Evolutionary conservation across 2,888 invertebrate species (phyloP).

Genomic region (Eucera pruinosa): DNA sequence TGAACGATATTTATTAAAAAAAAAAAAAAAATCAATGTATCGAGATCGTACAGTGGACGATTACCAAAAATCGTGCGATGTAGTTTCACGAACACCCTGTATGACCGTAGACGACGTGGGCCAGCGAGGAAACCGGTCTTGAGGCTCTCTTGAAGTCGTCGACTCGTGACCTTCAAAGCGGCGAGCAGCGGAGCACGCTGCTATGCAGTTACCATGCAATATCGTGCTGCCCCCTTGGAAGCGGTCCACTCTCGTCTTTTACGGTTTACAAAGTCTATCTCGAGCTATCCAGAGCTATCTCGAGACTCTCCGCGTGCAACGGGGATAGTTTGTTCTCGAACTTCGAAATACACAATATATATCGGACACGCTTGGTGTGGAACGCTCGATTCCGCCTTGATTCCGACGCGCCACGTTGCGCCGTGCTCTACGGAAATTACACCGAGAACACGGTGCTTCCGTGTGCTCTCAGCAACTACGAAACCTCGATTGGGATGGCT

Average conservation of each 20-base stretch:
- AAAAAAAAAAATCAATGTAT: too few relatives aligned
- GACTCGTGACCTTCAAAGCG: conserved; percentile 83
- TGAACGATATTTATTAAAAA: too few relatives aligned
- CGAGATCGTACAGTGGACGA: conserved; percentile 63
- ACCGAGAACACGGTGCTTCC: conserved; percentile 29
- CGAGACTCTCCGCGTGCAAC: neutral
- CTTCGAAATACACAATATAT: conserved; percentile 36
- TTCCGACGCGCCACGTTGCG: conserved; percentile 27
- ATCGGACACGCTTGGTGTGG: conserved; percentile 9
- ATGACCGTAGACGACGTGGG: conserved; percentile 65
- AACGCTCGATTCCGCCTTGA: conserved; percentile 17
- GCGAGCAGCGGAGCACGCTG: conserved; percentile 69
- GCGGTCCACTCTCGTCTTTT: conserved; percentile 47
- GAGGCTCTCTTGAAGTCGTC: conserved; percentile 77
- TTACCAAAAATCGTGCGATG: conserved; percentile 55
- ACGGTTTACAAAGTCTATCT: conserved; percentile 36
- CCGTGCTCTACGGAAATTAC: conserved; percentile 42
- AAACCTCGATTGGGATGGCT: neutral
- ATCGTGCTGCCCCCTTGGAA: conserved; percentile 70
- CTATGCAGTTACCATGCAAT: conserved; percentile 74
- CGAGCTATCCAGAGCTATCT: conserved; percentile 5
- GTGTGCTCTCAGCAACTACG: neutral
- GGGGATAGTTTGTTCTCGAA: conserved; percentile 31
- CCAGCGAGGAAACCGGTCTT: conserved; percentile 75
- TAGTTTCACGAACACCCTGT: conserved; percentile 71